Evolutionary conservation across 2,888 invertebrate genomes (phyloP).

Genomic region (Pandemis cinnamomeana): DNA sequence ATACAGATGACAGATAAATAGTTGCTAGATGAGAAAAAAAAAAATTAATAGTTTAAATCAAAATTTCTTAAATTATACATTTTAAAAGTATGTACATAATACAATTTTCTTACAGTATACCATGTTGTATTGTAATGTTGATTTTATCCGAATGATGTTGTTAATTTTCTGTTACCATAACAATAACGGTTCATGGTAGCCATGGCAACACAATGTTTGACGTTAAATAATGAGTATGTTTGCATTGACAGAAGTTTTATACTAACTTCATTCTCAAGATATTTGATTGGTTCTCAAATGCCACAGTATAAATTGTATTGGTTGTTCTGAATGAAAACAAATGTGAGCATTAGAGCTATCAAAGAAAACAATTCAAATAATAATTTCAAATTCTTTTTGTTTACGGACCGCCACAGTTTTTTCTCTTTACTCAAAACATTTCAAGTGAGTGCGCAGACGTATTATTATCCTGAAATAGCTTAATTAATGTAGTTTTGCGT

Average conservation of each 20-base stretch:
- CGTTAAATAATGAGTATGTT: slow-evolving; percentile 37
- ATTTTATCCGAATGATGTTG: background rate
- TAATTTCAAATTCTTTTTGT: slow-evolving; percentile 50
- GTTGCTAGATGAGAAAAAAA: slow-evolving; percentile 7
- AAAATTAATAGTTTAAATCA: background rate
- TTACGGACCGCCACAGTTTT: slow-evolving; percentile 46
- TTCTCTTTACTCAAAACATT: slow-evolving; percentile 34
- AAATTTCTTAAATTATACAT: background rate
- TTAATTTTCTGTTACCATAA: slow-evolving; percentile 31
- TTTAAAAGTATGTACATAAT: no score
- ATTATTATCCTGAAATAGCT: slow-evolving; percentile 29
- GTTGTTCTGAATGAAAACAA: slow-evolving; percentile 21
- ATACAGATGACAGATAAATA: background rate
- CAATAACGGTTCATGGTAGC: slow-evolving; percentile 46
- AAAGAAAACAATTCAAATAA: slow-evolving; percentile 41
- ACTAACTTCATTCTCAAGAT: slow-evolving; percentile 25
- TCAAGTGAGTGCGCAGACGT: slow-evolving; percentile 42
- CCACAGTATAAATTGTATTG: background rate
- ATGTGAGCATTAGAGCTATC: background rate
- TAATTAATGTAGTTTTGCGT: slow-evolving; percentile 29
- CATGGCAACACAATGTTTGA: slow-evolving; percentile 57
- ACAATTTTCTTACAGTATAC: no score
- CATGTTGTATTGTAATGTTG: no score
- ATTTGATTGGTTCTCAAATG: slow-evolving; percentile 10
- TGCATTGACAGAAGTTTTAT: slow-evolving; percentile 20